phyloP scores from a whole-genome alignment of 2,888 invertebrate species.

The Diarsia dahlii region DNA sequence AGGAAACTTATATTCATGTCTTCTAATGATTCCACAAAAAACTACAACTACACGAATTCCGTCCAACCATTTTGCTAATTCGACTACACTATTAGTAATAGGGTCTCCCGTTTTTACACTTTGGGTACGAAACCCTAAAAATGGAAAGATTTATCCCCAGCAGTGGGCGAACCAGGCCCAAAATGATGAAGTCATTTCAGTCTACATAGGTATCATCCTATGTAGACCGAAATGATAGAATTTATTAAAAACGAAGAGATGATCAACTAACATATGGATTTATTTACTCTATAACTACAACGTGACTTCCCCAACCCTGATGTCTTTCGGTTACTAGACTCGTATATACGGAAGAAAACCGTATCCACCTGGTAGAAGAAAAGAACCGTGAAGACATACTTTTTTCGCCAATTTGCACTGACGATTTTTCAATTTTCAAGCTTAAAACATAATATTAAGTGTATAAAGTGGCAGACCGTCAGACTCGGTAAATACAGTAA shows the following conservation, averaged over 20 bases:
- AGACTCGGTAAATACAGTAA: not conserved
- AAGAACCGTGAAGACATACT: not conserved
- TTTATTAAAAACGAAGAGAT: not conserved
- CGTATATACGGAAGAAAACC: too few relatives aligned
- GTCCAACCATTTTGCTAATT: too few relatives aligned
- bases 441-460: not conserved
- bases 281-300: not conserved
- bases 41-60: too few relatives aligned
- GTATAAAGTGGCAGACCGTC: not conserved
- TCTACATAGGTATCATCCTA: too few relatives aligned
- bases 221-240: not conserved
- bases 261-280: not conserved
- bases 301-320: too few relatives aligned
- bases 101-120: too few relatives aligned
- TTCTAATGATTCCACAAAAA: too few relatives aligned
- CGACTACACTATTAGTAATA: too few relatives aligned
- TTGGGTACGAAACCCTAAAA: too few relatives aligned
- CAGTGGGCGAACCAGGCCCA: not conserved
- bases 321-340: not conserved
- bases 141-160: not conserved
- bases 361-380: not conserved
- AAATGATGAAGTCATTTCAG: too few relatives aligned
- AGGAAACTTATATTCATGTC: too few relatives aligned
- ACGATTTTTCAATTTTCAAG: not conserved
- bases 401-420: not conserved